These are phyloP conservation scores for Mycteria americana DNA, from an alignment of 2,797 vertebrate genomes.

Conservation along the genomic window DNA sequence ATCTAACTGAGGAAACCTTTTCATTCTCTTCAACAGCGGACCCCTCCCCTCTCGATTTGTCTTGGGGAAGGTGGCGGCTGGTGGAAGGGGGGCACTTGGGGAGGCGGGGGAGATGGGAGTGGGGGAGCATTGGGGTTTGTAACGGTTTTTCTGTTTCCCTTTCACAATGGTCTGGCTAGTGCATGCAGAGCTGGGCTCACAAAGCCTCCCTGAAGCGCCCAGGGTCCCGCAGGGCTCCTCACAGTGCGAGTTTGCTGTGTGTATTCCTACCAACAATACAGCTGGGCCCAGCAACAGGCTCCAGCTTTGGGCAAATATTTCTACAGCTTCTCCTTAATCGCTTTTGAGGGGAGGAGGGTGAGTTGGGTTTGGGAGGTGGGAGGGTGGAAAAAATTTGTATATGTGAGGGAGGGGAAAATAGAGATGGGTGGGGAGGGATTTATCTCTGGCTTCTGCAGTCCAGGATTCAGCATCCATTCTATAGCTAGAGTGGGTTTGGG, in stretches of 20 bases:
- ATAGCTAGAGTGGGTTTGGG: not conserved
- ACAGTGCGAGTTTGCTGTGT: slow-evolving; percentile 64
- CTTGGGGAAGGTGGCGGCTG: slow-evolving; percentile 49
- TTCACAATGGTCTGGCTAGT: slow-evolving; percentile 63
- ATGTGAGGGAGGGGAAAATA: not conserved
- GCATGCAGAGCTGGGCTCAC: slow-evolving; percentile 58
- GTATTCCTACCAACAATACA: slow-evolving; percentile 66
- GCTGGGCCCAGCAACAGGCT: slow-evolving; percentile 51
- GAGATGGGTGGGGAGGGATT: not conserved
- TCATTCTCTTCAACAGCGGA: slow-evolving; percentile 33
- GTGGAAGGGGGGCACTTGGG: not conserved
- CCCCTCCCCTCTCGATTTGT: slow-evolving; percentile 45
- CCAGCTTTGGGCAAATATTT: slow-evolving; percentile 75
- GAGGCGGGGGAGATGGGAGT: not conserved
- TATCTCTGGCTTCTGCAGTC: not conserved
- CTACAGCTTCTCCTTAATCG: slow-evolving; percentile 64
- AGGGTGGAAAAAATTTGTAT: not conserved
- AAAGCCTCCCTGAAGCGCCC: slow-evolving; percentile 52
- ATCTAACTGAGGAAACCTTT: slow-evolving; percentile 61
- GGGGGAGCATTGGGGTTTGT: slow-evolving; percentile 47
- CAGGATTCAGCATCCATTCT: not conserved
- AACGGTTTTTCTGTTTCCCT: slow-evolving; percentile 57
- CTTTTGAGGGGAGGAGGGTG: slow-evolving; percentile 21
- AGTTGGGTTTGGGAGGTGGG: not conserved
- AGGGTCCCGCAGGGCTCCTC: slow-evolving; percentile 68